A percentile compares a stretch with the other conserved stretches of the same genome.
phyloP scores from a whole-genome alignment of 2,888 invertebrate genomes.

The Diaperis boleti region DNA sequence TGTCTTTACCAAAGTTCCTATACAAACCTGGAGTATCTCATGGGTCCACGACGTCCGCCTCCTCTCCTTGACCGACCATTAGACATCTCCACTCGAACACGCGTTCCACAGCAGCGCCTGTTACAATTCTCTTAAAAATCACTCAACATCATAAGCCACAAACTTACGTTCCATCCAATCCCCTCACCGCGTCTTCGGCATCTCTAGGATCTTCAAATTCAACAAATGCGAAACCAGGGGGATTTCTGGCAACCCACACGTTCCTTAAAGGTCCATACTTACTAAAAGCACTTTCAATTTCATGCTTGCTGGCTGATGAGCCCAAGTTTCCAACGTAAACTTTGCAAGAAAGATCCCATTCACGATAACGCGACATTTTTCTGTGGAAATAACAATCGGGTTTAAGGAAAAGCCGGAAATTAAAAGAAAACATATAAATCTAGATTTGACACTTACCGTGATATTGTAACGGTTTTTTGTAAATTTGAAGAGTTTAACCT shows the following conservation, averaged over 20 bases:
- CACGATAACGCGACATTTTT: constrained; percentile 79
- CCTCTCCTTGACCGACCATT: constrained; percentile 82
- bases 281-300: constrained; percentile 92
- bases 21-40: constrained; percentile 63
- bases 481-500: too few relatives aligned
- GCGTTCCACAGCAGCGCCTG: constrained; percentile 89
- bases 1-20: constrained; percentile 4
- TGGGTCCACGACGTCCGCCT: constrained; percentile 61
- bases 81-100: constrained; percentile 94
- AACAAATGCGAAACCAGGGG: constrained; percentile 95
- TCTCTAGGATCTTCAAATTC: constrained; percentile 94
- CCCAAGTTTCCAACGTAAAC: constrained; percentile 97
- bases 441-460: too few relatives aligned
- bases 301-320: constrained; percentile 90
- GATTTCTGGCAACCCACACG: constrained; percentile 98
- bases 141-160: not conserved
- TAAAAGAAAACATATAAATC: not conserved
- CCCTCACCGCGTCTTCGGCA: constrained; percentile 89
- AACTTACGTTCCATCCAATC: constrained; percentile 63
- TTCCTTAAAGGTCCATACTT: constrained; percentile 93
- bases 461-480: too few relatives aligned
- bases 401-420: not conserved
- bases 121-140: not conserved
- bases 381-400: constrained; percentile 15
- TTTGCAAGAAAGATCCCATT: constrained; percentile 91